Conservation (phyloP, 2,888 invertebrate genomes). For the Gymnoscelis rufifasciata region DNA sequence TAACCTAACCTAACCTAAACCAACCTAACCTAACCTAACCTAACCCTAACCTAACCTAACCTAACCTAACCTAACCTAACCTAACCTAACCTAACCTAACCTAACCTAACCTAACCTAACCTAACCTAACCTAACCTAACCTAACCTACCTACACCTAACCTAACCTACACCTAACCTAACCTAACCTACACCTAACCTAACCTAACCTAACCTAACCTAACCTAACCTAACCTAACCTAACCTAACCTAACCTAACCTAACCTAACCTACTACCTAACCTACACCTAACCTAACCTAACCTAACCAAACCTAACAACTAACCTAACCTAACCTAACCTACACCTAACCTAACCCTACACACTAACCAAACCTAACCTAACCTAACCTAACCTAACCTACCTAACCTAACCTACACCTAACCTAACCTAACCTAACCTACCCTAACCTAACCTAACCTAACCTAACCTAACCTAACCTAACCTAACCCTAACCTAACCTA, state of each 20-base stretch:
- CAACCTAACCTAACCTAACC: not conserved
- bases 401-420: constrained; percentile 31
- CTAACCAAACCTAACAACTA: constrained; percentile 27
- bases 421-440: constrained; percentile 29
- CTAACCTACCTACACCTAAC: constrained; percentile 29
- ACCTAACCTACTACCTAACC: constrained; percentile 24
- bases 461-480: constrained; percentile 19
- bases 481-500: constrained; percentile 11
- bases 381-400: constrained; percentile 30
- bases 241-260: constrained; percentile 28
- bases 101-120: constrained; percentile 33
- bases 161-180: constrained; percentile 28
- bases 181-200: constrained; percentile 23
- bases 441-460: constrained; percentile 30
- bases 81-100: constrained; percentile 32
- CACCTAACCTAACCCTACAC: constrained; percentile 31
- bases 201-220: constrained; percentile 29
- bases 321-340: constrained; percentile 28
- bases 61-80: constrained; percentile 32
- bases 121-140: too few relatives aligned
- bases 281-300: constrained; percentile 25
- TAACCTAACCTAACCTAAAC: not conserved
- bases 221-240: constrained; percentile 29
- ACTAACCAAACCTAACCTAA: constrained; percentile 30
- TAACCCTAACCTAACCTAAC: constrained; percentile 31